A percentile compares a stretch with the other conserved stretches of the same genome.
Conservation (phyloP, 2,113 vertebrate genomes). For the Laticauda laticaudata region DNA sequence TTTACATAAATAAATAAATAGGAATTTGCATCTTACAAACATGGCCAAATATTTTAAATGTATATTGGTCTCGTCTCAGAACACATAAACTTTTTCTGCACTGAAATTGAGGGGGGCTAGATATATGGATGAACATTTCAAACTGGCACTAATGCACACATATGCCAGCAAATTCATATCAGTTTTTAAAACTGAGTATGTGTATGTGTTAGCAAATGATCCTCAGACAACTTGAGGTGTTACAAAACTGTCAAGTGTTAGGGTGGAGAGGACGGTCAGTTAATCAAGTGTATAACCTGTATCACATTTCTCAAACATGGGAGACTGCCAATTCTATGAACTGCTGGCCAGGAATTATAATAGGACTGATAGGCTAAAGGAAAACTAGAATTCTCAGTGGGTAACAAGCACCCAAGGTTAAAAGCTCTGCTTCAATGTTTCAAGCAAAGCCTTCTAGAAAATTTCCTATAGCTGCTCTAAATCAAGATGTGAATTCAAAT, state of each 20-base stretch:
- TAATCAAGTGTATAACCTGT: slow-evolving; percentile 17
- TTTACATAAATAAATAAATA: background rate
- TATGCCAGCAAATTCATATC: background rate
- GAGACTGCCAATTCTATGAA: slow-evolving; percentile 2
- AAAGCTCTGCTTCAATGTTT: background rate
- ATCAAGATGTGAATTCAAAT: background rate
- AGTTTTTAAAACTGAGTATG: background rate
- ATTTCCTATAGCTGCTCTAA: background rate
- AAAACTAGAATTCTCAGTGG: slow-evolving; percentile 8
- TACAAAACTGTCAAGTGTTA: background rate
- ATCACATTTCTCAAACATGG: background rate
- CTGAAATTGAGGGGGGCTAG: background rate
- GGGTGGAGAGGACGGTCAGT: background rate
- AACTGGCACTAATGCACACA: background rate
- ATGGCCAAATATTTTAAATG: background rate
- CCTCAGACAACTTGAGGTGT: background rate
- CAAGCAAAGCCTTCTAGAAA: background rate
- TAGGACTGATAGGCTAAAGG: background rate
- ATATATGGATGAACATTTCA: background rate
- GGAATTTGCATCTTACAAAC: background rate
- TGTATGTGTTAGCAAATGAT: background rate
- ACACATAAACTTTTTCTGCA: background rate
- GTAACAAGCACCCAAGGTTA: background rate
- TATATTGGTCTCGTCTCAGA: background rate
- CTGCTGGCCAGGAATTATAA: background rate